Conservation (phyloP, 2,113 vertebrate genomes). For the Mesitornis unicolor region DNA sequence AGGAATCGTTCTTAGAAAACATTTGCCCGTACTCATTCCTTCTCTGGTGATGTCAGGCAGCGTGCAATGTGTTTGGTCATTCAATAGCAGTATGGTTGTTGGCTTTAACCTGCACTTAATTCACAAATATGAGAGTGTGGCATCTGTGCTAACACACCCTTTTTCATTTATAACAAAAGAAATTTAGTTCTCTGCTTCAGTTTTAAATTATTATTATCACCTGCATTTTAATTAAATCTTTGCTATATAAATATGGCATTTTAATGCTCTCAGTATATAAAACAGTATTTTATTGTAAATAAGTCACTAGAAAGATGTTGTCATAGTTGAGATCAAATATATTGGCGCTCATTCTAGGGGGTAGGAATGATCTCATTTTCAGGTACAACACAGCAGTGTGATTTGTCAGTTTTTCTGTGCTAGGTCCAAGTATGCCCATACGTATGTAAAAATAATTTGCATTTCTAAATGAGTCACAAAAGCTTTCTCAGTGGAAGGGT, state of each 20-base stretch:
- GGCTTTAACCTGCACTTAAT: not conserved
- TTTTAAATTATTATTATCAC: constrained; percentile 17
- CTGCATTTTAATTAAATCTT: constrained; percentile 40
- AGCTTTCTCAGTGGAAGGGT: not conserved
- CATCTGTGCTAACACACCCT: not conserved
- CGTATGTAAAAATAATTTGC: not conserved
- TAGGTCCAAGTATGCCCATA: not conserved
- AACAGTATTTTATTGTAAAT: constrained; percentile 20
- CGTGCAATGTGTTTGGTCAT: not conserved
- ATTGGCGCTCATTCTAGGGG: not conserved
- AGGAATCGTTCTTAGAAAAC: not conserved
- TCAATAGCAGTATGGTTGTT: not conserved
- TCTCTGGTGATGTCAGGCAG: not conserved
- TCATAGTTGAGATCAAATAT: not conserved
- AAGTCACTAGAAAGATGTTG: not conserved
- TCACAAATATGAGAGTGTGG: not conserved
- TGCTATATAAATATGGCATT: constrained; percentile 3
- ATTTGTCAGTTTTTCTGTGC: not conserved
- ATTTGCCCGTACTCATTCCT: not conserved
- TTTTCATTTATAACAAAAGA: not conserved
- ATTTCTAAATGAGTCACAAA: not conserved
- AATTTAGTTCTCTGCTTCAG: not conserved
- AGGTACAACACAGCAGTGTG: not conserved
- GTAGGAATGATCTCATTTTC: not conserved
- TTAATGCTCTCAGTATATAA: constrained; percentile 27